phyloP scores from a whole-genome alignment of 2,113 vertebrate genomes.

The Chamaetylas fuelleborni region DNA sequence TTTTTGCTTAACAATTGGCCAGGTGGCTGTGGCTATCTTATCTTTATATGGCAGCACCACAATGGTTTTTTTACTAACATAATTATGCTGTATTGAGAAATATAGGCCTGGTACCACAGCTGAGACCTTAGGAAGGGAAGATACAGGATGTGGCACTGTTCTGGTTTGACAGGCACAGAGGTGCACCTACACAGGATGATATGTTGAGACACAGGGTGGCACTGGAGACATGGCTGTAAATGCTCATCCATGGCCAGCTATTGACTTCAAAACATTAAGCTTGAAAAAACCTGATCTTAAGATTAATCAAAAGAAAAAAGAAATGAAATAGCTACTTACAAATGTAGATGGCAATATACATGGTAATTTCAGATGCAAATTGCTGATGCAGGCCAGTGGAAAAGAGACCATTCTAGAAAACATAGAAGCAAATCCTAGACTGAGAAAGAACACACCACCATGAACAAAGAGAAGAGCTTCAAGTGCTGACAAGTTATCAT shows the following conservation, averaged over 20 bases:
- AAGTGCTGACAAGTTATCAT: rapidly evolving
- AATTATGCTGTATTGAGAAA: not conserved
- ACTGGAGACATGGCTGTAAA: not conserved
- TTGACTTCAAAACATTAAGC: not conserved
- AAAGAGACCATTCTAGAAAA: not conserved
- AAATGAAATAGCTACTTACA: not conserved
- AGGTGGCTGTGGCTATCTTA: not conserved
- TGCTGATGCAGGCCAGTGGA: not conserved
- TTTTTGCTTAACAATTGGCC: not conserved
- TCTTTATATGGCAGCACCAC: not conserved
- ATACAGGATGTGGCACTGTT: not conserved
- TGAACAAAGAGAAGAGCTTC: not conserved
- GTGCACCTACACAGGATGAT: no score
- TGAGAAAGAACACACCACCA: not conserved
- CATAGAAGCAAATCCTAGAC: not conserved
- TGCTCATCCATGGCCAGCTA: not conserved
- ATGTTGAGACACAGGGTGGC: not conserved
- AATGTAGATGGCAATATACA: not conserved
- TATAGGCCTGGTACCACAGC: not conserved
- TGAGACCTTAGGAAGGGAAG: not conserved
- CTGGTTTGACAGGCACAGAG: no score
- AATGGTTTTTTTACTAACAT: not conserved
- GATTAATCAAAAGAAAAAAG: not conserved
- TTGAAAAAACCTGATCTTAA: not conserved
- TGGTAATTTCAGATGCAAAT: not conserved